Percentiles rank a stretch among this genome's conserved stretches.
These are phyloP conservation scores for Formica aserva DNA, from an alignment of 2,888 invertebrate genomes.

Conservation along the genomic window DNA sequence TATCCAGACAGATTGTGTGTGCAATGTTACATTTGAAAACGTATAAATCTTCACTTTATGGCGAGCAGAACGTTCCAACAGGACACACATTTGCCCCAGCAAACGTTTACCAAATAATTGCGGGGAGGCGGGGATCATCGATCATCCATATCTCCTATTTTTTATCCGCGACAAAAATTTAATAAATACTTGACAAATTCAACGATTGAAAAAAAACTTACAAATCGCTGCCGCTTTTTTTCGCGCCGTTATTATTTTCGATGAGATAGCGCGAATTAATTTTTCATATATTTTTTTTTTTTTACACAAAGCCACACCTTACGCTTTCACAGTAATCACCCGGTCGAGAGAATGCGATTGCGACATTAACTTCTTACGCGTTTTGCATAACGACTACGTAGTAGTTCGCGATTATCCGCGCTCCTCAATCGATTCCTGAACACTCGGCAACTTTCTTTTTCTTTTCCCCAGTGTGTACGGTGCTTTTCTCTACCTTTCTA, in stretches of 20 bases:
- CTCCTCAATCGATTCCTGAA: conserved; percentile 27
- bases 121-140: not conserved
- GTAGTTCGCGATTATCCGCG: not conserved
- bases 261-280: not conserved
- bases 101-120: conserved; percentile 54
- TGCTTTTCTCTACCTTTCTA: conserved; percentile 17
- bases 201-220: not conserved
- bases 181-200: conserved; percentile 6
- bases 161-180: not conserved
- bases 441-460: conserved; percentile 33
- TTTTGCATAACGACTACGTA: not conserved
- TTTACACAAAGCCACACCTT: not conserved
- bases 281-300: not conserved
- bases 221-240: not conserved
- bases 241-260: not conserved
- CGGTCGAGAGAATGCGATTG: not conserved
- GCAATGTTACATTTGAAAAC: conserved; percentile 65
- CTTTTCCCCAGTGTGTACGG: not conserved
- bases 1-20: conserved; percentile 48
- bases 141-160: not conserved
- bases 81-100: conserved; percentile 60
- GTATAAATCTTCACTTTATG: conserved; percentile 74
- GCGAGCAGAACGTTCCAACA: conserved; percentile 58
- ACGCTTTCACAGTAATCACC: not conserved
- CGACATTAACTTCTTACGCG: not conserved